phyloP scores from a whole-genome alignment of 2,888 invertebrate genomes.

The Sussaba pulchella region DNA sequence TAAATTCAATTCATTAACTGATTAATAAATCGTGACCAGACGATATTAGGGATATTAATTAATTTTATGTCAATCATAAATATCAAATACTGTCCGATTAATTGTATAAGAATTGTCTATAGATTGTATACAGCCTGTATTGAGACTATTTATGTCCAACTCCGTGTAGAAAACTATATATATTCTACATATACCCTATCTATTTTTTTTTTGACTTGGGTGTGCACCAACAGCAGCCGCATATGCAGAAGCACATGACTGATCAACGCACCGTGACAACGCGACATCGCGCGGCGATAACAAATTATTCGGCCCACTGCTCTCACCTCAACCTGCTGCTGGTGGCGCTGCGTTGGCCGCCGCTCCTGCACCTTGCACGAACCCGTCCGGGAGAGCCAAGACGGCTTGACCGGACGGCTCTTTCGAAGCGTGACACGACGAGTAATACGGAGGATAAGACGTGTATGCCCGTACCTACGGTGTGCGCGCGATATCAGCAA shows the following conservation, averaged over 20 bases:
- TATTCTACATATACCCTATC: too few relatives aligned
- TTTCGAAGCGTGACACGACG: slow-evolving; percentile 58
- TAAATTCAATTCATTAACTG: too few relatives aligned
- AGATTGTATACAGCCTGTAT: too few relatives aligned
- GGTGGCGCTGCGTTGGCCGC: slow-evolving; percentile 32
- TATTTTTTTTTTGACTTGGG: too few relatives aligned
- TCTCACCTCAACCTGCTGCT: slow-evolving; percentile 58
- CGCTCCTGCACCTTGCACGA: slow-evolving; percentile 12
- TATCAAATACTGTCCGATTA: too few relatives aligned
- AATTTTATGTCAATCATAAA: too few relatives aligned
- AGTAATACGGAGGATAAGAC: slow-evolving; percentile 51
- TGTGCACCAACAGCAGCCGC: slow-evolving; percentile 20
- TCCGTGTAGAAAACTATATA: too few relatives aligned
- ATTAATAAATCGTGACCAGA: too few relatives aligned
- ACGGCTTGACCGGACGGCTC: slow-evolving; percentile 51
- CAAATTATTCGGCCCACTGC: slow-evolving; percentile 66
- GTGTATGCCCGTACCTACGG: slow-evolving; percentile 47
- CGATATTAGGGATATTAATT: too few relatives aligned
- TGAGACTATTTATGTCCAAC: too few relatives aligned
- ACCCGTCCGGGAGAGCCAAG: slow-evolving; percentile 14
- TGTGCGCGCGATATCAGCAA: slow-evolving; percentile 35
- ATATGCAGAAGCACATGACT: slow-evolving; percentile 52
- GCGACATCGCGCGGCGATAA: slow-evolving; percentile 63
- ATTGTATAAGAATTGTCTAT: too few relatives aligned
- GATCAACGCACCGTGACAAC: slow-evolving; percentile 66